These are phyloP conservation scores for Drosophila subsilvestris DNA, from an alignment of 2,888 invertebrate genomes.

Conservation along the genomic window DNA sequence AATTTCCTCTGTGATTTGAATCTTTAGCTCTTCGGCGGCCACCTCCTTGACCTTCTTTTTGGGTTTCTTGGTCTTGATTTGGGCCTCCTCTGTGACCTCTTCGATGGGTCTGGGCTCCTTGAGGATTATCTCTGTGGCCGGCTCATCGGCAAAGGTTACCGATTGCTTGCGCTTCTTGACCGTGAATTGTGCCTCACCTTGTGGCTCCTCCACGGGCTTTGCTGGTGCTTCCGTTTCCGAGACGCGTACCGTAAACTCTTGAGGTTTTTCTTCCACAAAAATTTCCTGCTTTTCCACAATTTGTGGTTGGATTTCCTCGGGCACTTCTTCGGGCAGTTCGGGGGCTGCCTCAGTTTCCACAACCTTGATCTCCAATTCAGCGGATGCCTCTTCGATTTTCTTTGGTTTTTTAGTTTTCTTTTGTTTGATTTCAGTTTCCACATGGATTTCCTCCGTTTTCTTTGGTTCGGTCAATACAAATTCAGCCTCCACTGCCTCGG, in stretches of 20 bases:
- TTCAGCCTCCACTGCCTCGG: constrained; percentile 75
- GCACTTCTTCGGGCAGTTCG: constrained; percentile 41
- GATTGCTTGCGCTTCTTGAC: constrained; percentile 65
- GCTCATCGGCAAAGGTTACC: constrained; percentile 54
- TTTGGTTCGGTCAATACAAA: constrained; percentile 74
- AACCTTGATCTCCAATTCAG: constrained; percentile 71
- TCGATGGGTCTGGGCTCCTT: constrained; percentile 71
- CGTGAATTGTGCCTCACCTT: constrained; percentile 59
- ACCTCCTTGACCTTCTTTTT: constrained; percentile 74
- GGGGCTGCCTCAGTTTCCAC: constrained; percentile 57
- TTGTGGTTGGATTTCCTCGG: constrained; percentile 50
- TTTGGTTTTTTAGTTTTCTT: constrained; percentile 76
- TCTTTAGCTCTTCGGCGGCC: constrained; percentile 73
- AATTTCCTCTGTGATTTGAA: constrained; percentile 74
- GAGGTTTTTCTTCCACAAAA: constrained; percentile 47
- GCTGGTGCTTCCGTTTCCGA: constrained; percentile 61
- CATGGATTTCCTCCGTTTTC: constrained; percentile 62
- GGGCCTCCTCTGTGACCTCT: constrained; percentile 67
- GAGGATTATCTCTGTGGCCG: constrained; percentile 64
- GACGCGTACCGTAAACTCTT: constrained; percentile 52
- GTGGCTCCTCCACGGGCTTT: constrained; percentile 34
- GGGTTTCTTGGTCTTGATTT: constrained; percentile 73
- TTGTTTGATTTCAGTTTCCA: constrained; percentile 73
- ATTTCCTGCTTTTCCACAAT: constrained; percentile 38
- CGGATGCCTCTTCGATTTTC: constrained; percentile 66